Percentiles rank a stretch among this genome's conserved stretches.
Conservation (phyloP, 1,140 invertebrate species). For the Drosophila aff. region DNA sequence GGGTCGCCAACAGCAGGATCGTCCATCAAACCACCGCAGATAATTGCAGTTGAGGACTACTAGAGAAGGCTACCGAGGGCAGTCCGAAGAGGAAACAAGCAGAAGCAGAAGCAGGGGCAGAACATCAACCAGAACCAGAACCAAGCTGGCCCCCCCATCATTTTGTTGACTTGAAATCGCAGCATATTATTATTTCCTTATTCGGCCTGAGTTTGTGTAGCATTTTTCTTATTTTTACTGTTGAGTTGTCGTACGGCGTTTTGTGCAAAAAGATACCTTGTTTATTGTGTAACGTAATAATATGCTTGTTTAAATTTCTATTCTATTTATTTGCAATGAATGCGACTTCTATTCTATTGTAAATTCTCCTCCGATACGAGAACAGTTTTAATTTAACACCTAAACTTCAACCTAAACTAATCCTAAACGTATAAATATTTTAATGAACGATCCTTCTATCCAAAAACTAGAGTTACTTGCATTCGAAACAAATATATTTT, state of each 20-base stretch:
- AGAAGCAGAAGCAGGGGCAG: conserved; percentile 9
- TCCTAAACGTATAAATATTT: conserved; percentile 40
- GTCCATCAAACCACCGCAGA: conserved; percentile 82
- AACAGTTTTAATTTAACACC: conserved; percentile 58
- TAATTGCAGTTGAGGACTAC: conserved; percentile 83
- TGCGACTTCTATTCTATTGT: conserved; percentile 47
- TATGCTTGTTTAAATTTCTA: conserved; percentile 65
- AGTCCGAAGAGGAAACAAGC: conserved; percentile 23
- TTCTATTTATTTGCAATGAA: conserved; percentile 61
- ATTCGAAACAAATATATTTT: conserved; percentile 50
- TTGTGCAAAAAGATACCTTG: conserved; percentile 66
- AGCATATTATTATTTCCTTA: conserved; percentile 35
- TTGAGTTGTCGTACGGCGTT: conserved; percentile 77
- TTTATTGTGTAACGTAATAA: conserved; percentile 62
- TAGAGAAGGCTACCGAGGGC: conserved; percentile 58
- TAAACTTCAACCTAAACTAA: conserved; percentile 38
- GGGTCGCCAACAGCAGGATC: conserved; percentile 58
- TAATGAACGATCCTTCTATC: conserved; percentile 54
- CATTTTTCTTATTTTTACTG: conserved; percentile 45
- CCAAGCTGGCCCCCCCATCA: conserved; percentile 9
- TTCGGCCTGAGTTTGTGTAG: conserved; percentile 63
- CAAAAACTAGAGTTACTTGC: conserved; percentile 69
- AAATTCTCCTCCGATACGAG: conserved; percentile 40
- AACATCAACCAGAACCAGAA: conserved; percentile 27
- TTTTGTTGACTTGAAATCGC: conserved; percentile 35